phyloP scores from a whole-genome alignment of 2,113 vertebrate genomes.

The Speoplatyrhinus poulsoni region DNA sequence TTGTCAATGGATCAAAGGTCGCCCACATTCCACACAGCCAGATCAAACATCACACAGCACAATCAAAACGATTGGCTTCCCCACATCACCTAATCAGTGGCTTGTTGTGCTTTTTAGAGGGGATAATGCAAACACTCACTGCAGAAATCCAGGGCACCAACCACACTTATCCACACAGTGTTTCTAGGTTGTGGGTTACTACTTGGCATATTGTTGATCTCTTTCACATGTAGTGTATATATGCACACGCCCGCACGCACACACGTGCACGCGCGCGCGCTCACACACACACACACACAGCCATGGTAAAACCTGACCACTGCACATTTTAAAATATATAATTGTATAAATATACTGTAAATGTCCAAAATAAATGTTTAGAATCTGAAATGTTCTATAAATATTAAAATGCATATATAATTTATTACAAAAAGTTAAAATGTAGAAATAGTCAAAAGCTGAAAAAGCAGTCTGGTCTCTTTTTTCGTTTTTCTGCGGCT shows the following conservation, averaged over 20 bases:
- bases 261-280: too few species aligned
- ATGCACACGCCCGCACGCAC: too few species aligned
- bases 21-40: conserved; percentile 64
- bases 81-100: conserved; percentile 57
- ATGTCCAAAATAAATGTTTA: too few species aligned
- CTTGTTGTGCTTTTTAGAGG: conserved; percentile 23
- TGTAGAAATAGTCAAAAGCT: too few species aligned
- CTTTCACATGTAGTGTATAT: too few species aligned
- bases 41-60: conserved; percentile 65
- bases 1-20: conserved; percentile 77
- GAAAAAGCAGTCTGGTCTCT: too few species aligned
- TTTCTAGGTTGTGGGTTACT: conserved; percentile 5
- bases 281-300: too few species aligned
- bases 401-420: too few species aligned
- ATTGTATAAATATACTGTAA: too few species aligned
- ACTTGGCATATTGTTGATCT: not conserved
- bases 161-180: not conserved
- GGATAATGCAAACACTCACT: conserved; percentile 30
- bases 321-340: not conserved
- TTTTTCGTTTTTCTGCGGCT: not conserved
- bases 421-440: too few species aligned
- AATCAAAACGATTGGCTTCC: conserved; percentile 71
- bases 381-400: too few species aligned
- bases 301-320: too few species aligned
- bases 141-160: conserved; percentile 4